These are phyloP conservation scores for Teinopalpus imperialis DNA, from an alignment of 2,888 invertebrate species.

Conservation along the genomic window DNA sequence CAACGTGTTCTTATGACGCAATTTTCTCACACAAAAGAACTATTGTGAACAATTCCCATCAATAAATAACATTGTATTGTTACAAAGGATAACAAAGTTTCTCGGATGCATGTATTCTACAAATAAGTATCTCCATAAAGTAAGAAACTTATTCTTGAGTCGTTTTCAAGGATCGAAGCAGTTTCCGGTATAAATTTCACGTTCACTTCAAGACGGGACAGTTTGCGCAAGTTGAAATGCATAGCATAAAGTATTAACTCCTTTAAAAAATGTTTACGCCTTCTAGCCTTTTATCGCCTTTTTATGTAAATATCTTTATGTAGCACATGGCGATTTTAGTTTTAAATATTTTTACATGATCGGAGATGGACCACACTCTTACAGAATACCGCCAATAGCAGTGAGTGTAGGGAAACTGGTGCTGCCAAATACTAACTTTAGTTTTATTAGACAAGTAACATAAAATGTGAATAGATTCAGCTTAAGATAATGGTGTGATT, in stretches of 20 bases:
- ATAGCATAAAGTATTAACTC: constrained; percentile 6
- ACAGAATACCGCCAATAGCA: too few relatives aligned
- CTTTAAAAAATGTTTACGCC: too few relatives aligned
- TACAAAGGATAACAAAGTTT: constrained; percentile 8
- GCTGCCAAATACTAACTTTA: too few relatives aligned
- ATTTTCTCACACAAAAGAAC: neutral
- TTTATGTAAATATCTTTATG: too few relatives aligned
- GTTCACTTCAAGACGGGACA: constrained; percentile 17
- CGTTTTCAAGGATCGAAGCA: constrained; percentile 18
- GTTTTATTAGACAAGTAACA: too few relatives aligned
- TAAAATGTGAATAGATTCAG: too few relatives aligned
- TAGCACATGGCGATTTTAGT: too few relatives aligned
- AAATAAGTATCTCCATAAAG: constrained; percentile 21
- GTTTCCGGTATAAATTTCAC: constrained; percentile 18
- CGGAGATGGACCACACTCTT: too few relatives aligned
- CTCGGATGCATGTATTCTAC: constrained; percentile 4
- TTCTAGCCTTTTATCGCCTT: too few relatives aligned
- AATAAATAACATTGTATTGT: constrained; percentile 5
- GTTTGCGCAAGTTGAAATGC: constrained; percentile 15
- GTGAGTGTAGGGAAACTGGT: too few relatives aligned
- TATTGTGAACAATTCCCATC: neutral
- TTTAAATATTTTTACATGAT: too few relatives aligned
- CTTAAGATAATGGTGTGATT: too few relatives aligned
- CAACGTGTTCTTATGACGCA: neutral
- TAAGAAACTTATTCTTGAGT: constrained; percentile 18